Conservation (phyloP, 2,797 vertebrate genomes). For the Tapera naevia region DNA sequence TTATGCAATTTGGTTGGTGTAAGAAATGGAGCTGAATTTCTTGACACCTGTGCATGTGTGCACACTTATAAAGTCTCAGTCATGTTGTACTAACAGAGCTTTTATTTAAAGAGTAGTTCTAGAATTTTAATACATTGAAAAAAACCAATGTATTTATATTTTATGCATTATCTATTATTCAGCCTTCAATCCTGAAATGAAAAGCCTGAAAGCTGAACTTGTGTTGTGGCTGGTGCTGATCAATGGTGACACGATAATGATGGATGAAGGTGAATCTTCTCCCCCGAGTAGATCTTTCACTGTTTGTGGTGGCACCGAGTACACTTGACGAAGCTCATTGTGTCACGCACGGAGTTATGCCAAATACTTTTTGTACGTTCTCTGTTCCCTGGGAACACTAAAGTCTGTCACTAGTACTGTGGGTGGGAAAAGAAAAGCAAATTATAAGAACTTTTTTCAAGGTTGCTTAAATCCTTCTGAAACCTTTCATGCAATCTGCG, state of each 20-base stretch:
- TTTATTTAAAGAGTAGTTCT: not conserved
- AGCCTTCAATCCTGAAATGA: not conserved
- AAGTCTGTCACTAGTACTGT: slow-evolving; percentile 14
- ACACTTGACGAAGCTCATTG: not conserved
- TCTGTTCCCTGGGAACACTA: slow-evolving; percentile 8
- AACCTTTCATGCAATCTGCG: not conserved
- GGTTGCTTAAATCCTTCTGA: slow-evolving; percentile 25
- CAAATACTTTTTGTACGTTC: slow-evolving; percentile 8
- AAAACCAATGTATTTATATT: not conserved
- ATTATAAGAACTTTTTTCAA: not conserved
- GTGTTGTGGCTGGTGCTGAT: slow-evolving; percentile 8
- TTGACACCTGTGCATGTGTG: not conserved
- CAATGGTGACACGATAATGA: not conserved
- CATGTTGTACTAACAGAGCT: not conserved
- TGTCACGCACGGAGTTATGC: not conserved
- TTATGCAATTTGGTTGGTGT: not conserved
- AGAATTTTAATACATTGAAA: not conserved
- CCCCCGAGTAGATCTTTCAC: not conserved
- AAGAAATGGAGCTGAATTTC: not conserved
- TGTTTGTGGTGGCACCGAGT: not conserved
- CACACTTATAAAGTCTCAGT: not conserved
- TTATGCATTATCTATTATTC: not conserved
- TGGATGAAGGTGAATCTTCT: not conserved
- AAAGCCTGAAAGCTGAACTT: not conserved
- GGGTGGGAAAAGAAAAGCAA: slow-evolving; percentile 12